These are phyloP conservation scores for Holacanthus passer DNA, from an alignment of 2,113 vertebrate species.

Conservation along the genomic window DNA sequence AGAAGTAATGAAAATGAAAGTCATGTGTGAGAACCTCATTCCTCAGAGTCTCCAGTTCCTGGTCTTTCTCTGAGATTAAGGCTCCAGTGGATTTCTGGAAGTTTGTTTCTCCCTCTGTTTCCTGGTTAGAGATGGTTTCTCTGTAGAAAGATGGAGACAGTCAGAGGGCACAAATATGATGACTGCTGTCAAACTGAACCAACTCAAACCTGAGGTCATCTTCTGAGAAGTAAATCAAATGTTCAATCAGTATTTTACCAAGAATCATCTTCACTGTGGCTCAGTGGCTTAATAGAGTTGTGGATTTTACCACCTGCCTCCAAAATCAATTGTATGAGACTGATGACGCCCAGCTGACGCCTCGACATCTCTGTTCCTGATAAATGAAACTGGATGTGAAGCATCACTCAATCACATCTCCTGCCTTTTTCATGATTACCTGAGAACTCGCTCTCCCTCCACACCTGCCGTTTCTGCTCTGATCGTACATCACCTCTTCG, in stretches of 20 bases:
- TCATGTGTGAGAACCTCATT: conserved; percentile 86
- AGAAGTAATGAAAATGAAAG: no score
- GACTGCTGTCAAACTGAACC: background rate
- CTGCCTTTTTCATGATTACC: background rate
- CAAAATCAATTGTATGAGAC: background rate
- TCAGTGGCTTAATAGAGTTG: background rate
- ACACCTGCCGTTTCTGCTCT: conserved; percentile 31
- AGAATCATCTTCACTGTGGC: no score
- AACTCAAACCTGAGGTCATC: no score
- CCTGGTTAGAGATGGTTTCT: conserved; percentile 75
- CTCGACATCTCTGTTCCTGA: background rate
- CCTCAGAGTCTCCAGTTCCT: conserved; percentile 92
- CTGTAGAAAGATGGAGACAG: conserved; percentile 78
- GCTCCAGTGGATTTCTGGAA: conserved; percentile 87
- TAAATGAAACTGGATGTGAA: conserved; percentile 9
- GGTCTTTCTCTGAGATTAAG: conserved; percentile 92
- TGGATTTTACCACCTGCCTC: background rate
- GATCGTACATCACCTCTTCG: conserved; percentile 3
- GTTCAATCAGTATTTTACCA: background rate
- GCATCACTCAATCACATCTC: conserved; percentile 21
- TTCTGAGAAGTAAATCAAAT: background rate
- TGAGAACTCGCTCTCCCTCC: background rate
- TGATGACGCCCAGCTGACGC: conserved; percentile 5
- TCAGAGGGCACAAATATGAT: no score
- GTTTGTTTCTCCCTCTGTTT: conserved; percentile 81